Percentiles rank a stretch among this genome's conserved stretches.
These are phyloP conservation scores for Porites lobata DNA, from an alignment of 92 coral and sea anemone species.

Conservation along the genomic window DNA sequence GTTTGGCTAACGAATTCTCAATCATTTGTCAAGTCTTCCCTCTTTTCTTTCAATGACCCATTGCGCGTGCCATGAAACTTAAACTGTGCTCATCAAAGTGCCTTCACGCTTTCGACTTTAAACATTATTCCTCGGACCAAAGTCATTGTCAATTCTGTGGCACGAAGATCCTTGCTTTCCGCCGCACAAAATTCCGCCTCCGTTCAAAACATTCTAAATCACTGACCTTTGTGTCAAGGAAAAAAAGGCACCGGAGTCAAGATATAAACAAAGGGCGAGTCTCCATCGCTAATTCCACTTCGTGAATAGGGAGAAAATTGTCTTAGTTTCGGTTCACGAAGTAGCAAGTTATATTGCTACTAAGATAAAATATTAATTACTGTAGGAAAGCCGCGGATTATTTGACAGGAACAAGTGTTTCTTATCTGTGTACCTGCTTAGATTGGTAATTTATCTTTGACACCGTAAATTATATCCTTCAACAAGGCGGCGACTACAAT, in stretches of 20 bases:
- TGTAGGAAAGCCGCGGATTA: neutral
- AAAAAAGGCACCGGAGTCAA: neutral
- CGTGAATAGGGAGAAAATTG: neutral
- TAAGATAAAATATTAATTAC: conserved; percentile 44
- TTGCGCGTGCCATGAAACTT: neutral
- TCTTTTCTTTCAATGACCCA: neutral
- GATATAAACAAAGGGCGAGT: neutral
- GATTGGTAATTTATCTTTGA: neutral
- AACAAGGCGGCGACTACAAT: neutral
- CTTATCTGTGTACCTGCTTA: conserved; percentile 35
- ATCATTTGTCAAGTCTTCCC: neutral
- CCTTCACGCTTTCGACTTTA: neutral
- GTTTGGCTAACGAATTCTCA: neutral
- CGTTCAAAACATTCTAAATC: neutral
- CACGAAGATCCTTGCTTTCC: neutral
- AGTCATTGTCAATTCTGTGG: too few relatives aligned
- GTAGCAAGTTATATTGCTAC: neutral
- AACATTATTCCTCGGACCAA: neutral
- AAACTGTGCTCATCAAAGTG: neutral
- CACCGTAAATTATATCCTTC: neutral
- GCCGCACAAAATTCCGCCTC: neutral
- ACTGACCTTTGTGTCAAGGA: neutral
- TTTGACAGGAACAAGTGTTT: conserved; percentile 42
- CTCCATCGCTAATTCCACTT: neutral
- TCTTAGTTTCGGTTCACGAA: neutral